A percentile compares a stretch with the other conserved stretches of the same genome.
These are phyloP conservation scores for Sus cebifrons DNA, from an alignment of 2,797 vertebrate genomes.

Conservation along the genomic window DNA sequence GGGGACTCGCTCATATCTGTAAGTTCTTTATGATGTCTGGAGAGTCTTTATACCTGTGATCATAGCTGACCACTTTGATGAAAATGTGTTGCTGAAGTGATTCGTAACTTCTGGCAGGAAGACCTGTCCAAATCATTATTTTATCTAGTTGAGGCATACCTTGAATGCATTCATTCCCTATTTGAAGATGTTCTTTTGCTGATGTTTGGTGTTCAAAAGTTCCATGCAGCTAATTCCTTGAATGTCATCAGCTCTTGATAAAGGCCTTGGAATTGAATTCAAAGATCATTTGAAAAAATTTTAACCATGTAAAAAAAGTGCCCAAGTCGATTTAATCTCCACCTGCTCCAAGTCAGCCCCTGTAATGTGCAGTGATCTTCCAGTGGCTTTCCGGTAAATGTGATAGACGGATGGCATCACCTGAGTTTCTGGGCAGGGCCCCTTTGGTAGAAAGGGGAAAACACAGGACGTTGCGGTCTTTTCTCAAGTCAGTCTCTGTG, in stretches of 20 bases:
- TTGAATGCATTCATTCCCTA: conserved; percentile 47
- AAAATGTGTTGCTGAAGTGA: conserved; percentile 44
- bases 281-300: neutral
- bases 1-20: conserved; percentile 41
- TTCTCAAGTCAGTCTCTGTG: conserved; percentile 39
- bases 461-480: neutral
- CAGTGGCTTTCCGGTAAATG: conserved; percentile 8
- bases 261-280: neutral
- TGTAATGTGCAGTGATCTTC: conserved; percentile 8
- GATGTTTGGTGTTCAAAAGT: neutral
- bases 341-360: neutral
- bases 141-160: conserved; percentile 45
- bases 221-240: neutral
- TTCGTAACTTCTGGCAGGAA: conserved; percentile 62
- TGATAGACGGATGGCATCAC: neutral
- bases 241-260: neutral
- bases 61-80: conserved; percentile 9
- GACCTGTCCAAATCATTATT: conserved; percentile 47
- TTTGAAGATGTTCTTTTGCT: conserved; percentile 53
- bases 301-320: conserved; percentile 27
- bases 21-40: conserved; percentile 38
- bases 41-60: conserved; percentile 29
- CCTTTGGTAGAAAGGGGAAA: neutral
- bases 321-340: neutral
- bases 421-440: conserved; percentile 6